Evolutionary conservation across 2,113 vertebrate genomes (phyloP).

Genomic region (Microcebus griseorufus): DNA sequence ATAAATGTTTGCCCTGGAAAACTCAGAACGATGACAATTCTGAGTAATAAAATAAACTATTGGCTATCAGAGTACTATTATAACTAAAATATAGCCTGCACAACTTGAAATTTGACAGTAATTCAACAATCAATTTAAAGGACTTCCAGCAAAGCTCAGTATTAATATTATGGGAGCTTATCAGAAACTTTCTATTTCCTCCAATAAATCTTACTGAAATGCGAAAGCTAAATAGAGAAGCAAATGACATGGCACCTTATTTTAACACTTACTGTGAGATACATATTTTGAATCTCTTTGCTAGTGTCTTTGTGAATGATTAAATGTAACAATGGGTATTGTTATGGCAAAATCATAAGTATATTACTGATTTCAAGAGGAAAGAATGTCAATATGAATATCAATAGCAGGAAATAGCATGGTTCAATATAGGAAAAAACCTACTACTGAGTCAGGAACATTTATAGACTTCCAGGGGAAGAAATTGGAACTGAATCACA

Average conservation of each 20-base stretch:
- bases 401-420: neutral
- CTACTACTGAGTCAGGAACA: neutral
- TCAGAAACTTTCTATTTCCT: neutral
- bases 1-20: neutral
- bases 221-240: neutral
- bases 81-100: neutral
- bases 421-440: neutral
- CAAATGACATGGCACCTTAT: neutral
- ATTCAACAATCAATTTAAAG: neutral
- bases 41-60: neutral
- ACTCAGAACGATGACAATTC: neutral
- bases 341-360: neutral
- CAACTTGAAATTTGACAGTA: neutral
- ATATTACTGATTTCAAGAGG: neutral
- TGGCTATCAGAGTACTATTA: neutral
- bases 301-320: neutral
- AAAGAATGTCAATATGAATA: neutral
- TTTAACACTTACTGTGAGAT: neutral
- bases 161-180: neutral
- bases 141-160: neutral
- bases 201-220: neutral
- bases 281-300: neutral
- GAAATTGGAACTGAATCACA: neutral
- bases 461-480: neutral
- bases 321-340: neutral